These are phyloP conservation scores for Mustelus asterias DNA, from an alignment of 2,113 vertebrate species.

Conservation along the genomic window DNA sequence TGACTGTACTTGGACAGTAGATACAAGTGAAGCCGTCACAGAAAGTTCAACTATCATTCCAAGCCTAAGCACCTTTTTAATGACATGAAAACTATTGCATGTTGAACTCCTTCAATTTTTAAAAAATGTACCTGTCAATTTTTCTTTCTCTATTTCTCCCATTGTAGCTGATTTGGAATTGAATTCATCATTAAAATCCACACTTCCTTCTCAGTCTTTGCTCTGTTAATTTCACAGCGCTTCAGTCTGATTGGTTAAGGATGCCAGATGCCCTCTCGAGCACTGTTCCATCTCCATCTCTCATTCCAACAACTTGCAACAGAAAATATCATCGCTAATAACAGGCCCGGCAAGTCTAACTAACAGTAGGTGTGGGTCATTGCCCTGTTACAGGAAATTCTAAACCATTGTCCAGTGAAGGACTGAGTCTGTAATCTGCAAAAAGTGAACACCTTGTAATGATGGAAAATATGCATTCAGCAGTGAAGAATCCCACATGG, in stretches of 20 bases:
- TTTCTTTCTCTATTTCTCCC: neutral
- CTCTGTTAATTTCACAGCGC: neutral
- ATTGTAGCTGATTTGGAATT: neutral
- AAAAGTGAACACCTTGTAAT: neutral
- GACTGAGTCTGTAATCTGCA: neutral
- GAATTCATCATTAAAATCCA: neutral
- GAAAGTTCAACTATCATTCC: neutral
- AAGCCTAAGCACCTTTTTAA: neutral
- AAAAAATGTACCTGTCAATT: neutral
- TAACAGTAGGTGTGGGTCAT: neutral
- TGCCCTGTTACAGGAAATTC: neutral
- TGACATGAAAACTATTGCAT: neutral
- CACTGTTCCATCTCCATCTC: neutral
- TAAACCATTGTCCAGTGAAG: neutral
- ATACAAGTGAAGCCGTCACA: neutral
- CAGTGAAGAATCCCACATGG: neutral
- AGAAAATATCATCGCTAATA: neutral
- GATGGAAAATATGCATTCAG: neutral
- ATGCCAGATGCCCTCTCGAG: neutral
- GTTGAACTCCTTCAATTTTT: too few relatives aligned
- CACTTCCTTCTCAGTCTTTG: neutral
- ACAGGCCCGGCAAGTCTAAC: neutral
- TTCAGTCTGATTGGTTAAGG: neutral
- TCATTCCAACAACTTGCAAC: neutral
- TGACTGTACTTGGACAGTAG: neutral